Evolutionary conservation across 1,140 invertebrate species (phyloP), one percentile per base, ranked within the genome.

Genomic region (Zaprionus gabonicus): DNA sequence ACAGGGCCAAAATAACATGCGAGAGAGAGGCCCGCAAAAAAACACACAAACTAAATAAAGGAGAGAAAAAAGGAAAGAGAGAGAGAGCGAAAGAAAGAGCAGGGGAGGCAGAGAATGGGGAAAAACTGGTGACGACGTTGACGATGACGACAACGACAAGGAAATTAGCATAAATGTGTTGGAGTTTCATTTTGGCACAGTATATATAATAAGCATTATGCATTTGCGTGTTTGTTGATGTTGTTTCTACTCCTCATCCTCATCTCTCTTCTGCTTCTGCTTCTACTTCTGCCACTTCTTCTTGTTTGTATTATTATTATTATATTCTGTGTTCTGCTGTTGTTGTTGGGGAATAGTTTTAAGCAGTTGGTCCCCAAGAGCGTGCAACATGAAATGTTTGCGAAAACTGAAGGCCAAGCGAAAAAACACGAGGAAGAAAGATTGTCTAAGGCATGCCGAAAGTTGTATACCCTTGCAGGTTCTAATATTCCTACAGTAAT

Each of bases 151-250:
- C 68, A 71, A 76, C 73, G 68, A 71, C 73, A 76, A 71, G 60
- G 62, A 76, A 76, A 76, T 76, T 76, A 76, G 73, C 73, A 76
- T 76, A 76, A 76, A 76, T 76, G 73, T 76, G 73, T 60, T 76
- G 73, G 73, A 76, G 73, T 76, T 76, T 76, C 73, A 76, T 76
- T 76, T 71, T 71, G 73, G 73, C 73, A 71, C 68, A 76, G 73
- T 71, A 71, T 76, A 76, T 76, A 76, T 76, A 76, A 76, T 76
- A 76, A 76, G 68, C 68, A 76, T 76, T 76, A 76, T 76, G 73
- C 60, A 71, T 71, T 71, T 76, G 73, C 67, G 72, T 75, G 72
- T 71, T 71, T 76, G 73, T 44, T 71, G 20, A 38, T 70, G 58
- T 57, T 69, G 20, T 60, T 55, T 7, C 59, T 51, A 6, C 53